These are phyloP conservation scores for Eristalinus aeneus DNA, from an alignment of 2,888 invertebrate genomes.

Conservation along the genomic window DNA sequence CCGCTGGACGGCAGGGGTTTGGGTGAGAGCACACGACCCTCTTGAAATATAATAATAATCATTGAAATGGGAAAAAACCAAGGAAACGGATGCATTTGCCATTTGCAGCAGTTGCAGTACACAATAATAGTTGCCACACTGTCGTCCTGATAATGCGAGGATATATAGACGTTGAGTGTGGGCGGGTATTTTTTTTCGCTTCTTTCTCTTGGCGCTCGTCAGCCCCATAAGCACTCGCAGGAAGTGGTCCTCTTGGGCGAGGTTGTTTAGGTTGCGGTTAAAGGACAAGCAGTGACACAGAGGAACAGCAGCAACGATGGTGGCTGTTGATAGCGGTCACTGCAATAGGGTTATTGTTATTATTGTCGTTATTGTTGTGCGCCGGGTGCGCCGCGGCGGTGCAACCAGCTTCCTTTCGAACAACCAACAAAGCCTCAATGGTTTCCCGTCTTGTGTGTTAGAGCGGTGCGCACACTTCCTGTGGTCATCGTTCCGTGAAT, in stretches of 20 bases:
- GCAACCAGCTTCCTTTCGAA: not conserved
- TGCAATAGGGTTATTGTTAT: conserved; percentile 62
- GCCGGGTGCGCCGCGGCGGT: not conserved
- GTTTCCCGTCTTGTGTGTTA: conserved; percentile 7
- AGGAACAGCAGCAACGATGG: not conserved
- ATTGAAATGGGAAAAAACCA: not conserved
- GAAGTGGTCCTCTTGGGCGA: conserved; percentile 14
- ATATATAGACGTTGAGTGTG: conserved; percentile 7
- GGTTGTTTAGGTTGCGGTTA: conserved; percentile 43
- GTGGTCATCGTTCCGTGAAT: conserved; percentile 56
- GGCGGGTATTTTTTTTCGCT: not conserved
- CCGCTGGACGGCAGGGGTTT: conserved; percentile 59
- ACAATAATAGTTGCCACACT: conserved; percentile 54
- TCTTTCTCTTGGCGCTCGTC: not conserved
- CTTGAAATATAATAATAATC: conserved; percentile 56
- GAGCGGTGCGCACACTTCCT: conserved; percentile 56
- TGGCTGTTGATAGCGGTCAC: conserved; percentile 24
- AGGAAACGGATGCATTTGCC: conserved; percentile 48
- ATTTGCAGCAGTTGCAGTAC: conserved; percentile 58
- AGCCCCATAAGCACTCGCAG: conserved; percentile 14
- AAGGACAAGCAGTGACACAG: conserved; percentile 20
- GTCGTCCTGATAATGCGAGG: conserved; percentile 42
- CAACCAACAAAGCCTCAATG: not conserved
- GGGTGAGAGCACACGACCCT: not conserved
- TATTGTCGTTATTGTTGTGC: conserved; percentile 50